These are phyloP conservation scores for Tetramorium alpestre DNA, from an alignment of 1,140 invertebrate genomes.

Conservation along the genomic window DNA sequence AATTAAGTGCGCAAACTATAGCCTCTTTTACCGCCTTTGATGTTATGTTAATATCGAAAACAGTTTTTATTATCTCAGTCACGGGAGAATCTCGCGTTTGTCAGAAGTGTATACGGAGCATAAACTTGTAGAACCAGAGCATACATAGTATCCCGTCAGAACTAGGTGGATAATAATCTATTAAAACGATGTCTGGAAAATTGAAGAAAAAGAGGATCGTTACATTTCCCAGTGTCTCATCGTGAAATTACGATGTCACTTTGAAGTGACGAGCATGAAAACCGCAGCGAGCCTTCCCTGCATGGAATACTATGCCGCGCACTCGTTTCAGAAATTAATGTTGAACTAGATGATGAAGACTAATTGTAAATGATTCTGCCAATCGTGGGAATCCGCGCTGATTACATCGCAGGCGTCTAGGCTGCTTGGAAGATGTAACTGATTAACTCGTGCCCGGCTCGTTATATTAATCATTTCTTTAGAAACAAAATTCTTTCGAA, in stretches of 20 bases:
- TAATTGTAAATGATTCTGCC: slow-evolving; percentile 73
- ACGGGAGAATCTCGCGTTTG: neutral
- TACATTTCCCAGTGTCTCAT: slow-evolving; percentile 18
- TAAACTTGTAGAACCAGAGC: neutral
- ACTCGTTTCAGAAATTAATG: slow-evolving; percentile 70
- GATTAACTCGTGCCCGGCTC: slow-evolving; percentile 51
- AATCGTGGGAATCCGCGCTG: slow-evolving; percentile 72
- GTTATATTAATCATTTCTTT: slow-evolving; percentile 66
- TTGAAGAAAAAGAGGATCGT: slow-evolving; percentile 35
- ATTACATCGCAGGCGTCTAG: slow-evolving; percentile 63
- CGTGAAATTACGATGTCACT: slow-evolving; percentile 54
- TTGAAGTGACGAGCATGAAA: slow-evolving; percentile 59
- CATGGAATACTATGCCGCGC: slow-evolving; percentile 1
- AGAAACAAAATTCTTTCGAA: slow-evolving; percentile 43
- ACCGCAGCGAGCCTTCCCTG: slow-evolving; percentile 38
- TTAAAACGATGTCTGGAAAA: slow-evolving; percentile 32
- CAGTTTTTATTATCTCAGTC: neutral
- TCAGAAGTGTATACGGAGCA: neutral
- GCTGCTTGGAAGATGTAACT: slow-evolving; percentile 40
- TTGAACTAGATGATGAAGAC: slow-evolving; percentile 68
- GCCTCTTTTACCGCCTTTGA: neutral
- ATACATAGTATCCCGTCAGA: neutral
- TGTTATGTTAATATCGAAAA: slow-evolving; percentile 24
- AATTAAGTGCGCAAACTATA: slow-evolving; percentile 16
- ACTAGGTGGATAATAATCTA: slow-evolving; percentile 22